A percentile compares a stretch with the other conserved stretches of the same genome.
phyloP scores from a whole-genome alignment of 2,797 vertebrate genomes.

The Tangara arthus region DNA sequence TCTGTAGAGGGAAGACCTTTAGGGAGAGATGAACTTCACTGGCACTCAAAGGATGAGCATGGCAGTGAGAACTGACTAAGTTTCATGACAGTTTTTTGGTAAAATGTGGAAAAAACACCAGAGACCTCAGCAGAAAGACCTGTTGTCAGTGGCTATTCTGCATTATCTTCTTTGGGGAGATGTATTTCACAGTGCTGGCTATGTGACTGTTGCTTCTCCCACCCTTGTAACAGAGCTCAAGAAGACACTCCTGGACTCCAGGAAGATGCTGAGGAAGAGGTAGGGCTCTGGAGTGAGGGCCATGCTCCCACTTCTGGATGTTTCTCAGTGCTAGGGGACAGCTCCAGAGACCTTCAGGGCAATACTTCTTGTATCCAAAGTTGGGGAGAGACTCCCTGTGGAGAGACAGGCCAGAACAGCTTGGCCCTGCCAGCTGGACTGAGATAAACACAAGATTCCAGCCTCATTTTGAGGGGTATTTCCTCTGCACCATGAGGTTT shows the following conservation, averaged over 20 bases:
- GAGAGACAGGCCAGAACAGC: neutral
- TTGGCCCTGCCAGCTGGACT: neutral
- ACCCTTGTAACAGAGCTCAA: slow-evolving; percentile 71
- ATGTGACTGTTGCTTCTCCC: neutral
- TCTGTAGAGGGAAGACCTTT: neutral
- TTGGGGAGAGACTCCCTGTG: neutral
- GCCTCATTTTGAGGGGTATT: neutral
- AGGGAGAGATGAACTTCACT: neutral
- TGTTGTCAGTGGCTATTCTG: neutral
- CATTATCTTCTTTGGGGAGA: neutral
- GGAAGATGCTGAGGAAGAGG: slow-evolving; percentile 83
- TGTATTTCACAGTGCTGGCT: neutral
- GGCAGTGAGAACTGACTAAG: neutral
- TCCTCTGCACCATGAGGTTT: neutral
- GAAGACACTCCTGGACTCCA: slow-evolving; percentile 78
- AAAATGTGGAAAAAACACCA: neutral
- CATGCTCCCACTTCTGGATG: neutral
- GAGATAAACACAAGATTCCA: neutral
- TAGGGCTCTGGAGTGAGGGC: neutral
- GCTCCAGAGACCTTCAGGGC: neutral
- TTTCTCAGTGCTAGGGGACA: neutral
- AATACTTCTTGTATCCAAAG: neutral
- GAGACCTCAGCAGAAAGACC: neutral
- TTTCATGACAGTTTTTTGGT: neutral
- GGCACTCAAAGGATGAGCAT: neutral